Evolutionary conservation across 2,888 invertebrate species (phyloP).

Genomic region (Pyrgus malvae): DNA sequence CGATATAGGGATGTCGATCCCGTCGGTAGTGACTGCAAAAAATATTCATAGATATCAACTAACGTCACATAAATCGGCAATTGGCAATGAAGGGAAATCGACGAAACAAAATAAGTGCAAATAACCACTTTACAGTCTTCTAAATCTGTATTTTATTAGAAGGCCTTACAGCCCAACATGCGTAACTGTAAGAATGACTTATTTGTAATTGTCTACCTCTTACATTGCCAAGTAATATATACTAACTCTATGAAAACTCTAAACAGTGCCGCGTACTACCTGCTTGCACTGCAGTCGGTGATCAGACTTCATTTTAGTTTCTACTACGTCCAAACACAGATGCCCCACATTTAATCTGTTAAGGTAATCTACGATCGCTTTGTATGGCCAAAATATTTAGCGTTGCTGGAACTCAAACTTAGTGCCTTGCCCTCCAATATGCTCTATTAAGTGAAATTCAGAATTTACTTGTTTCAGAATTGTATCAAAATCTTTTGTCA

Average conservation of each 20-base stretch:
- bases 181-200: too few species aligned
- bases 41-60: neutral
- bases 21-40: slow-evolving; percentile 9
- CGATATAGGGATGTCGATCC: slow-evolving; percentile 7
- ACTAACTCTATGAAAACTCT: too few species aligned
- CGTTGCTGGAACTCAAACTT: slow-evolving; percentile 7
- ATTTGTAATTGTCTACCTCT: too few species aligned
- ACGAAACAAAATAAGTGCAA: too few species aligned
- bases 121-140: too few species aligned
- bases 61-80: too few species aligned
- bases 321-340: slow-evolving; percentile 7
- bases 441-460: neutral
- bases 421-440: neutral
- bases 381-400: slow-evolving; percentile 11
- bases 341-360: slow-evolving; percentile 13
- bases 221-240: too few species aligned
- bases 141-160: too few species aligned
- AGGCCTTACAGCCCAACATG: too few species aligned
- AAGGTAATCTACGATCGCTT: slow-evolving; percentile 11
- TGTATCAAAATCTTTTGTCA: too few species aligned
- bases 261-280: slow-evolving; percentile 34
- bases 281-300: slow-evolving; percentile 39
- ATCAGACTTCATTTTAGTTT: slow-evolving; percentile 39
- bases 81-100: too few species aligned
- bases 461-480: too few species aligned